Evolutionary conservation across 2,888 invertebrate species (phyloP).

Genomic region (Cactoblastis cactorum): DNA sequence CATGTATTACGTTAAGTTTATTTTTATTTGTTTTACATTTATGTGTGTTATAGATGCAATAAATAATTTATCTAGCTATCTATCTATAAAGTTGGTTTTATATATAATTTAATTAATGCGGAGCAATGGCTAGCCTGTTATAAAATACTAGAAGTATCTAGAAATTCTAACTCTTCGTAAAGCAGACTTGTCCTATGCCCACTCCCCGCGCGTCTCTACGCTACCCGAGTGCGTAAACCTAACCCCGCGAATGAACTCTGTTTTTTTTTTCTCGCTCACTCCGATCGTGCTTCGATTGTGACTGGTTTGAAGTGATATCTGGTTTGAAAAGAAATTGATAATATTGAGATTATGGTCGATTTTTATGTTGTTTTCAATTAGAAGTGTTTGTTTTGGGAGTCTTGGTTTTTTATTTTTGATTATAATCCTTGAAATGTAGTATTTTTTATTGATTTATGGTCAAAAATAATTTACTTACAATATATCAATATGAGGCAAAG

Average conservation of each 20-base stretch:
- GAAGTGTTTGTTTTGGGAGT: background rate
- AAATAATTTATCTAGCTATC: too few relatives aligned
- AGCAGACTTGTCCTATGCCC: slow-evolving; percentile 49
- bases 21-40: too few relatives aligned
- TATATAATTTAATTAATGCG: too few relatives aligned
- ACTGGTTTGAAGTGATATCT: slow-evolving; percentile 8
- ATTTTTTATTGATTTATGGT: background rate
- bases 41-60: too few relatives aligned
- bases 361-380: background rate
- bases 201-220: slow-evolving; percentile 39
- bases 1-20: too few relatives aligned
- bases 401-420: background rate
- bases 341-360: background rate
- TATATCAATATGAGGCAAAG: too few relatives aligned
- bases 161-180: slow-evolving; percentile 16
- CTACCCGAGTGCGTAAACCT: slow-evolving; percentile 73
- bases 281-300: slow-evolving; percentile 11
- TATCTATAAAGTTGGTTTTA: too few relatives aligned
- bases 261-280: slow-evolving; percentile 30
- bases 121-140: too few relatives aligned
- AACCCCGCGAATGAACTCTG: slow-evolving; percentile 69
- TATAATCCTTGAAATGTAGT: background rate
- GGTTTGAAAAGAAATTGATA: slow-evolving; percentile 6
- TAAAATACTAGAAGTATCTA: too few relatives aligned
- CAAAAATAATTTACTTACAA: too few relatives aligned